Conservation (phyloP, 2,888 invertebrate genomes). For the Trypoxylon attenuatum region DNA sequence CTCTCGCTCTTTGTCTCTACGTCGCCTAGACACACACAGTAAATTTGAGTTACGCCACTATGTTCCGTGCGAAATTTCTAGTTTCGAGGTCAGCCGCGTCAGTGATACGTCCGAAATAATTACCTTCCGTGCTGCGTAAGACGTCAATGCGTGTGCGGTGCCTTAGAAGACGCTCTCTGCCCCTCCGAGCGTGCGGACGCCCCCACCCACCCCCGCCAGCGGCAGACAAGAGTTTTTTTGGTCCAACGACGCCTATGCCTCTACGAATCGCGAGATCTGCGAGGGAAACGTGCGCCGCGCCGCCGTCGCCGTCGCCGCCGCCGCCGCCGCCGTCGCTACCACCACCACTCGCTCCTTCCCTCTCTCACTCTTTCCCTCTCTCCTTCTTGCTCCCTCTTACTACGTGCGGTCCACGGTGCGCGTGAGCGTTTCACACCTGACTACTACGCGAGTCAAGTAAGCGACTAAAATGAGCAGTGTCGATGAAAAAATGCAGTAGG, state of each 20-base stretch:
- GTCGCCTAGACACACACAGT: slow-evolving; percentile 15
- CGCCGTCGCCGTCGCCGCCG: not conserved
- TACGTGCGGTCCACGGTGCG: slow-evolving; percentile 47
- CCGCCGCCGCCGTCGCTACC: not conserved
- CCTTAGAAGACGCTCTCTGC: slow-evolving; percentile 40
- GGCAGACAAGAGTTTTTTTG: slow-evolving; percentile 42
- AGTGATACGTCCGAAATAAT: slow-evolving; percentile 52
- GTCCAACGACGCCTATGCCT: slow-evolving; percentile 54
- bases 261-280: slow-evolving; percentile 58
- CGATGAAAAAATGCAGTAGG: not conserved
- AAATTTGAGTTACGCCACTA: slow-evolving; percentile 35
- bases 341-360: not conserved
- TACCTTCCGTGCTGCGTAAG: slow-evolving; percentile 58
- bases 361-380: slow-evolving; percentile 12
- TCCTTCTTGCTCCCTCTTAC: slow-evolving; percentile 4
- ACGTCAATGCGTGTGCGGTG: slow-evolving; percentile 60
- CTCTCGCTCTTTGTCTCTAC: not conserved
- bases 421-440: slow-evolving; percentile 73
- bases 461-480: slow-evolving; percentile 40
- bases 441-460: slow-evolving; percentile 67
- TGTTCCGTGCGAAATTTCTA: slow-evolving; percentile 42
- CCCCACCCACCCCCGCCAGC: slow-evolving; percentile 18
- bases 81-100: slow-evolving; percentile 53
- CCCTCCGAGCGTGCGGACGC: slow-evolving; percentile 26
- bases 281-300: slow-evolving; percentile 61